These are phyloP conservation scores for Hemiscyllium ocellatum DNA, from an alignment of 2,113 vertebrate species.

Conservation along the genomic window DNA sequence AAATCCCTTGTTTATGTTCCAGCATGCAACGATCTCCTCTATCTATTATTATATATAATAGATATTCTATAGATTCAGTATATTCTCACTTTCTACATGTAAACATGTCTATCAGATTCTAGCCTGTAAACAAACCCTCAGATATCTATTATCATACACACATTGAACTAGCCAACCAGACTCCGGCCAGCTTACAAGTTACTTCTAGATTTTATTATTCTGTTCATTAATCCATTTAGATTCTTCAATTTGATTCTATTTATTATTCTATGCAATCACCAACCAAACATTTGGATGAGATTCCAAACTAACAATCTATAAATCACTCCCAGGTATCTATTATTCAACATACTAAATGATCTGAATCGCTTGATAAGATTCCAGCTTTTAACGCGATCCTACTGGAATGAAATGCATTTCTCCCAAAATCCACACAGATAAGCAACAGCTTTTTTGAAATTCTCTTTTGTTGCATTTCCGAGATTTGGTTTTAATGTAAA, in stretches of 20 bases:
- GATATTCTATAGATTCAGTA: no score
- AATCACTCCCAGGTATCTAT: background rate
- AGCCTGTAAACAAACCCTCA: background rate
- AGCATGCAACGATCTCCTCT: background rate
- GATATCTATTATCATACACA: background rate
- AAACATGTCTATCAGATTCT: background rate
- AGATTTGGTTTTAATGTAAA: background rate
- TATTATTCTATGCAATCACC: background rate
- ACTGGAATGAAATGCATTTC: background rate
- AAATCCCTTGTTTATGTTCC: background rate
- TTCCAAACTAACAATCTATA: background rate
- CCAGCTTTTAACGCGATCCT: background rate
- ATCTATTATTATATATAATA: background rate
- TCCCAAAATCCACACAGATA: background rate
- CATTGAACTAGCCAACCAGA: background rate
- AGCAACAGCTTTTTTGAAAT: background rate
- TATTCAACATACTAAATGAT: background rate
- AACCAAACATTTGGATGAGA: background rate
- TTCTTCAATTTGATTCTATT: background rate
- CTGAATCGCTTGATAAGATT: background rate
- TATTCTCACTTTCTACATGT: background rate
- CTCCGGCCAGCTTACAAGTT: background rate
- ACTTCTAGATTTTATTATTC: background rate
- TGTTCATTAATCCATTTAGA: background rate
- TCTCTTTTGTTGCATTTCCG: background rate